These are phyloP conservation scores for Sebastes cheni DNA, from an alignment of 2,797 vertebrate species.

Conservation along the genomic window DNA sequence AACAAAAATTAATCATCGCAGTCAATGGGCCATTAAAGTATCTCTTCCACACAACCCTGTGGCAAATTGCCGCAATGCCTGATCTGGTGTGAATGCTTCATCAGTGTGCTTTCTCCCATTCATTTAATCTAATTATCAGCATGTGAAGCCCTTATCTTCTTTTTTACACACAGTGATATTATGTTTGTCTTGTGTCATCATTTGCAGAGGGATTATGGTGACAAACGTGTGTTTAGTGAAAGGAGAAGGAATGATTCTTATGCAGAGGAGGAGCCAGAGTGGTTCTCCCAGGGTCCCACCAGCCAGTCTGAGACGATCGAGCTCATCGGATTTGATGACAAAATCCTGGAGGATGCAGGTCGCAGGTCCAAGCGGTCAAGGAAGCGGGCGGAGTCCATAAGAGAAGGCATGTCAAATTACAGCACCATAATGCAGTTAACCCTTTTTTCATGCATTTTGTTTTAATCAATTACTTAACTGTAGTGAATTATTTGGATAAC, in stretches of 20 bases:
- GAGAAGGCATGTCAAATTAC: slow-evolving; percentile 85
- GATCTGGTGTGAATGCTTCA: neutral
- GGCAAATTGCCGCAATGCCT: no score
- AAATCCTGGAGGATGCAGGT: slow-evolving; percentile 94
- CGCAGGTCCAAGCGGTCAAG: slow-evolving; percentile 89
- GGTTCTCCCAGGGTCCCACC: slow-evolving; percentile 97
- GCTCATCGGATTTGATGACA: slow-evolving; percentile 97
- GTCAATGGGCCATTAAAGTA: no score
- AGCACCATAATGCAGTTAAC: neutral
- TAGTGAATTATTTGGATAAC: neutral
- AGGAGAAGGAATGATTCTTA: slow-evolving; percentile 96
- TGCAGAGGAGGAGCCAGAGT: slow-evolving; percentile 97
- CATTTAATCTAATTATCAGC: neutral
- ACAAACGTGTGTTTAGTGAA: slow-evolving; percentile 95
- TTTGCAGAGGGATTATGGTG: slow-evolving; percentile 92
- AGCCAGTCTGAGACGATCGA: slow-evolving; percentile 99
- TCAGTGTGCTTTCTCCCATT: neutral
- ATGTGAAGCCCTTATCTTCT: neutral
- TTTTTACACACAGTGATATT: neutral
- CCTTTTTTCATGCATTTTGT: neutral
- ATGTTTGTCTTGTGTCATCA: slow-evolving; percentile 8
- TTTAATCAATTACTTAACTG: neutral
- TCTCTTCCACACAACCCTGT: no score
- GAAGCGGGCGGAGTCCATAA: slow-evolving; percentile 87
- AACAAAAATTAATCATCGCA: no score